Base-by-base conservation (phyloP, 2,888 invertebrate species). In the Drosophila histrio region DNA sequence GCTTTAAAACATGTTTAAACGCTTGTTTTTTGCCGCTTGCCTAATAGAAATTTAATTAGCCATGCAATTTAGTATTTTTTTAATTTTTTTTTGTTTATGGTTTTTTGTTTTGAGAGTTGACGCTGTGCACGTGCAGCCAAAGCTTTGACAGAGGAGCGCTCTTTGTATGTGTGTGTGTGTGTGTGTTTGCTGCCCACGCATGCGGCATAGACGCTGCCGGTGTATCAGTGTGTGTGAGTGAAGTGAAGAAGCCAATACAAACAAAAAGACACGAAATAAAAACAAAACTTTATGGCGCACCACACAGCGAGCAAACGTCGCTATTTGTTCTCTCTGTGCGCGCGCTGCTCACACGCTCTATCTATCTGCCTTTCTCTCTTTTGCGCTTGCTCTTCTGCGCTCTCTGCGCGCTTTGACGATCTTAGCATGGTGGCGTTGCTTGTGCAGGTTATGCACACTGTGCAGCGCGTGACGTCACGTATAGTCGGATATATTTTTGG, bases 121-220 rank as follows among this genome's bases (percentile, higher is more conserved):
- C 47, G 41, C 47, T 81, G 86, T 81, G 86, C 80, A 81, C 80
- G 80, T 81, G 80, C 80, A 80, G 39, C 44, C 21, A 28, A 65
- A 75, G 73, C 76, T 71, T 50, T 65, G 66, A 72, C 38, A 54
- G 43, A 67, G 68, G 38, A 72, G 67, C 50, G 13, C 39, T 34
- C 15, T 26, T 1, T 6, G 0, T 15, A 13, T 39, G 11, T 19
- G 21, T 26, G 15, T 34, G 21, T 11, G 3, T 49, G 49, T 49
- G 13, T 32, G 36, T 41, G 17, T 50, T 17, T 58, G 52, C 74
- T 63, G 52, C 77, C 77, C 72, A 76, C 74, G 77, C 72, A 75
- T 50, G 49, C 50, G 49, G 28, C 43, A 34, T 58, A 66, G 71
- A 56, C 65, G 54, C 46, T 65, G 71, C 17, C 43, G 24, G 9